Conservation (phyloP, 92 coral and sea anemone species). For the Micromussa lordhowensis region DNA sequence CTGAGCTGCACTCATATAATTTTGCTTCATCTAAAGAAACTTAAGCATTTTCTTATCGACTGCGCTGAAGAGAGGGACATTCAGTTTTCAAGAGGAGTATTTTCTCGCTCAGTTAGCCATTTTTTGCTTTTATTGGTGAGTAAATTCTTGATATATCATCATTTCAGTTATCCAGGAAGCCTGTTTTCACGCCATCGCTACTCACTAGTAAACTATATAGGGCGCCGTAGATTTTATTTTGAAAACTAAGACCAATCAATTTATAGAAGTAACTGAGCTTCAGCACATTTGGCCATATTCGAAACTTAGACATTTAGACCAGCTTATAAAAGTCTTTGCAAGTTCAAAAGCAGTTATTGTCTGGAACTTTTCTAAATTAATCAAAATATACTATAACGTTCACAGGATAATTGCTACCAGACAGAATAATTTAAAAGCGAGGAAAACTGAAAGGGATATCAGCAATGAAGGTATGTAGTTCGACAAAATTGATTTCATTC, state of each 20-base stretch:
- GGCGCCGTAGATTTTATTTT: too few species aligned
- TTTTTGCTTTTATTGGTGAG: constrained; percentile 17
- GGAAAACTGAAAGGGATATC: not conserved
- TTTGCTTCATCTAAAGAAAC: not conserved
- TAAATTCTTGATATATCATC: not conserved
- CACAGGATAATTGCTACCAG: not conserved
- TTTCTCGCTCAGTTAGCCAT: not conserved
- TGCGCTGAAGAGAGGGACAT: not conserved
- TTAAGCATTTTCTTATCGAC: not conserved
- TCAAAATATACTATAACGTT: not conserved
- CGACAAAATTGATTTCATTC: not conserved
- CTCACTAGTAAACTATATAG: not conserved
- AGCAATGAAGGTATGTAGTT: constrained; percentile 17
- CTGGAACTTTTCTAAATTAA: too few species aligned
- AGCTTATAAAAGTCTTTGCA: too few species aligned
- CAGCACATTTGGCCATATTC: too few species aligned
- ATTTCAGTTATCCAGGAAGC: not conserved
- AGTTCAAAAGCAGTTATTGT: too few species aligned
- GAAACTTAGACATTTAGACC: too few species aligned
- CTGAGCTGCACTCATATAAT: too few species aligned
- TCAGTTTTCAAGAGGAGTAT: not conserved
- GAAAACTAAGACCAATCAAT: too few species aligned
- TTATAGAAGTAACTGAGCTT: too few species aligned
- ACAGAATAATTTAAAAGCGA: too few species aligned
- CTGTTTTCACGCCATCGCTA: not conserved